These are phyloP conservation scores for Polymixis lichenea DNA, from an alignment of 2,888 invertebrate species.

Conservation along the genomic window DNA sequence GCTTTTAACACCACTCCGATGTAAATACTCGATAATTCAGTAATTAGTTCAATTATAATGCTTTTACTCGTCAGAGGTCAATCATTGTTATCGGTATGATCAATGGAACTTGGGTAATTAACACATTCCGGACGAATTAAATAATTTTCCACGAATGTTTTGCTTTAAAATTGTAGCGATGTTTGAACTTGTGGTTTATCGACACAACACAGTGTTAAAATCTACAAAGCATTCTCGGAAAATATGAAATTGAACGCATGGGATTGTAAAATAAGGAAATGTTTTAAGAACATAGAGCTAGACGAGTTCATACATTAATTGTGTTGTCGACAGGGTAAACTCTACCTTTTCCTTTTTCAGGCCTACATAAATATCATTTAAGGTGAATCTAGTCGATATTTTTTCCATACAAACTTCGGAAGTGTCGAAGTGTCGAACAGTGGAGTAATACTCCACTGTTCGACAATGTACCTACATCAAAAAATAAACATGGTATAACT, in stretches of 20 bases:
- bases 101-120: conserved; percentile 25
- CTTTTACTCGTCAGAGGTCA: conserved; percentile 9
- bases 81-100: conserved; percentile 14
- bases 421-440: too few species aligned
- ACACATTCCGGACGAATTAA: conserved; percentile 12
- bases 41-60: conserved; percentile 43
- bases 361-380: background rate
- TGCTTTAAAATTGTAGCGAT: conserved; percentile 9
- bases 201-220: conserved; percentile 40
- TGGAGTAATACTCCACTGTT: too few species aligned
- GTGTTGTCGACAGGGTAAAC: background rate
- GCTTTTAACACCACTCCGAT: conserved; percentile 26
- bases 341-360: background rate
- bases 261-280: conserved; percentile 32
- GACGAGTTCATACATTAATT: conserved; percentile 4
- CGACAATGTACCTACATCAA: too few species aligned
- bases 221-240: conserved; percentile 26
- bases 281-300: conserved; percentile 1
- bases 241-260: conserved; percentile 8
- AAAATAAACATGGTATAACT: too few species aligned
- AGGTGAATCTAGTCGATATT: too few species aligned
- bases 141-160: conserved; percentile 24
- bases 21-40: conserved; percentile 27
- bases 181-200: conserved; percentile 35
- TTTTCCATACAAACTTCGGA: too few species aligned